Conservation (phyloP, 2,888 invertebrate species). For the Idaea straminata region DNA sequence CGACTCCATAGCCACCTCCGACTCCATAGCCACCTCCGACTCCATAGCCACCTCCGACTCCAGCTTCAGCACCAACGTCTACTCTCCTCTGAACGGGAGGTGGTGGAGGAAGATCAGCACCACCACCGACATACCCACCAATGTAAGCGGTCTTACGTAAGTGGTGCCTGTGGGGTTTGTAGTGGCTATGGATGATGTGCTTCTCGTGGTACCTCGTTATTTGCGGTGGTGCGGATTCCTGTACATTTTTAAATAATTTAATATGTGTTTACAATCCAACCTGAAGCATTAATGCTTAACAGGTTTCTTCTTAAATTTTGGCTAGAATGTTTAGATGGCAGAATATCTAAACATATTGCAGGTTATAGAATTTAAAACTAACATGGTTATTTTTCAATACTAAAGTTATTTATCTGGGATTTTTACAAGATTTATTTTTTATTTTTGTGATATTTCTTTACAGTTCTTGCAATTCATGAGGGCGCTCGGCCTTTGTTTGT, state of each 20-base stretch:
- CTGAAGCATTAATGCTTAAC: too few relatives aligned
- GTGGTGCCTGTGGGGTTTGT: slow-evolving; percentile 58
- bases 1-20: slow-evolving; percentile 18
- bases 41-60: slow-evolving; percentile 23
- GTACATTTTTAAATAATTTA: background rate
- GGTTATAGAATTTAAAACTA: background rate
- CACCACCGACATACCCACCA: slow-evolving; percentile 55
- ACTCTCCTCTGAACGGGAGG: slow-evolving; percentile 54
- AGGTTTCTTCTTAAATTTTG: too few relatives aligned
- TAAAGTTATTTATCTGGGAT: background rate
- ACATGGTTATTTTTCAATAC: background rate
- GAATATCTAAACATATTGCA: too few relatives aligned
- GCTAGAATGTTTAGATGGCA: too few relatives aligned
- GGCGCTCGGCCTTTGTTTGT: too few relatives aligned
- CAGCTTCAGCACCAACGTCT: slow-evolving; percentile 49
- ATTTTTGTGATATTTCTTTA: background rate
- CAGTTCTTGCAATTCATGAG: too few relatives aligned
- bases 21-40: slow-evolving; percentile 20
- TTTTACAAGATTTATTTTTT: background rate
- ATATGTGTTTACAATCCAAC: background rate
- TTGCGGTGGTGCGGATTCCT: background rate
- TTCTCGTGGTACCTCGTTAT: slow-evolving; percentile 35
- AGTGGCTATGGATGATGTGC: slow-evolving; percentile 48
- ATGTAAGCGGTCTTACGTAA: slow-evolving; percentile 54
- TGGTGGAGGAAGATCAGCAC: slow-evolving; percentile 33